Evolutionary conservation across 2,797 vertebrate genomes (phyloP).

Genomic region (Pseudochirops cupreus): DNA sequence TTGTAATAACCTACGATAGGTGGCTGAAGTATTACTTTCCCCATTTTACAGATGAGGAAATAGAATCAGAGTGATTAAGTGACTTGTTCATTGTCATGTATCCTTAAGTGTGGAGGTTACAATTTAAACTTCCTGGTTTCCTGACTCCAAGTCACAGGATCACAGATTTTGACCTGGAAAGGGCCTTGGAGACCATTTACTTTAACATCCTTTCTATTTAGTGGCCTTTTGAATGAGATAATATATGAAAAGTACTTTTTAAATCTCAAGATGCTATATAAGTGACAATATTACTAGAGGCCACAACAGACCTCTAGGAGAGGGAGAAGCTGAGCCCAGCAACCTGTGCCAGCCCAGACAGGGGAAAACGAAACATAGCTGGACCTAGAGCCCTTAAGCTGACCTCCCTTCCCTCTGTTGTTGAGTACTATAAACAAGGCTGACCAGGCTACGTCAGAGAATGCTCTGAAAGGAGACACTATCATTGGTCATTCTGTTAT

Average conservation of each 20-base stretch:
- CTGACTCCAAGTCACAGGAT: not conserved
- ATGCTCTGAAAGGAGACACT: not conserved
- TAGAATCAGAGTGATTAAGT: not conserved
- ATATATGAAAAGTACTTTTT: not conserved
- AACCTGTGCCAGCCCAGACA: not conserved
- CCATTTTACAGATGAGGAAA: not conserved
- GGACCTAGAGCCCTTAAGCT: not conserved
- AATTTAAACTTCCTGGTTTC: not conserved
- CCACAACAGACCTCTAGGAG: not conserved
- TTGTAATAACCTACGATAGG: not conserved
- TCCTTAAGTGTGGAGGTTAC: not conserved
- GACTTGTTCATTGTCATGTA: not conserved
- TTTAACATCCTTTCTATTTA: not conserved
- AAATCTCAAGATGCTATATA: not conserved
- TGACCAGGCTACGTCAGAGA: not conserved
- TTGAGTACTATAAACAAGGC: not conserved
- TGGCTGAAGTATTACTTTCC: not conserved
- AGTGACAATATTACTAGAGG: not conserved
- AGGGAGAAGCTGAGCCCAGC: slow-evolving; percentile 17
- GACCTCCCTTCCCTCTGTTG: not conserved
- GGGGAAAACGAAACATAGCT: not conserved
- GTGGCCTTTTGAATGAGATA: not conserved
- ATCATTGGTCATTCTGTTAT: not conserved
- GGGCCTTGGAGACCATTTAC: not conserved
- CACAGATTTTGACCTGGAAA: not conserved